Base-by-base conservation (phyloP, 1,140 invertebrate species). In the Trichomalopsis sarcophagae region DNA sequence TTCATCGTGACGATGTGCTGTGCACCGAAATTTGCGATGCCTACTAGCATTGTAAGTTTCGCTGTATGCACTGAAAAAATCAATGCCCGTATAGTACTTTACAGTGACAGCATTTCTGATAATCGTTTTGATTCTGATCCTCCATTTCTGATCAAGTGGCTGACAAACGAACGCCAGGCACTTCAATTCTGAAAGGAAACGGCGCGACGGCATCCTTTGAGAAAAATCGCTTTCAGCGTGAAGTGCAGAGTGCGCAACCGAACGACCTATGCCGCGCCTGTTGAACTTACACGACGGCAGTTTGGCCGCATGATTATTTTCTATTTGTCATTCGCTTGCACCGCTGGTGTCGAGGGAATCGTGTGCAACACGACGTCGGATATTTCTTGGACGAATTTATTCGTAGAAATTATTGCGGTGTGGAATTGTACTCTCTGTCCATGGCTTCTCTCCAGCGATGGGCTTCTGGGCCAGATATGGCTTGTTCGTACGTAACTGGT, bases 141-240 rank as follows among this genome's bases (percentile, higher is more conserved):
- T 73, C 27, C 84, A 47, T 66, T 33, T 74, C 17, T 62, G 7
- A 13, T 9, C 73, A 87, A 89, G 88, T 88, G 86, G 77, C 84
- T 87, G 84, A 86, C 86, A 88, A 89, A 89, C 86, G 86, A 86
- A 87, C 81, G 73, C 50, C 71, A 68, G 73, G 40, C 78, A 87
- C 71, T 85, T 81, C 11, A 33, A 68, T 75, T 75, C 50, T 55
- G 77, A 81, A 75, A 81, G 78, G 78, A 84, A 84, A 81, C 55
- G 73, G 66, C 30, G 33, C 14, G 36, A 30, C 33, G 27, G 66
- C 44, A n/a, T 75, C 83, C 75, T 84, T 62, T 74, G 77, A 84
- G 66, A 66, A 78, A 73, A 79, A 36, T 84, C 66, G 40, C 40
- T 73, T 27, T 77, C n/a, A 69, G 40, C 5, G 55, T 62, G 17